Conservation (phyloP, 1,140 invertebrate species). For the Drosophila kurseongensis region DNA sequence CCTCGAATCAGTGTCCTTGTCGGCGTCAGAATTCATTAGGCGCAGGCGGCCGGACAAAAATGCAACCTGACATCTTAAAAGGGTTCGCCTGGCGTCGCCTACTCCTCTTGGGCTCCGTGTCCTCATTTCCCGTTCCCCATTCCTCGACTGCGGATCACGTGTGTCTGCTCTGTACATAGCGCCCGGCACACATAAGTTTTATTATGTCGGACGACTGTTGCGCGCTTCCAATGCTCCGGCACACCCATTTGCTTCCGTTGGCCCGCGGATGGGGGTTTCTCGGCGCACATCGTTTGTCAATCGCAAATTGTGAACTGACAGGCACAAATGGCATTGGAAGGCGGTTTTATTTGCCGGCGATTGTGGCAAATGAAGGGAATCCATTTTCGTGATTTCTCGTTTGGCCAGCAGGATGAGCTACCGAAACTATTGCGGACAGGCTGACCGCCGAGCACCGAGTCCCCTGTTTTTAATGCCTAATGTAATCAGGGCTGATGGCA, state of each 20-base stretch:
- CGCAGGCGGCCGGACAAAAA: conserved; percentile 45
- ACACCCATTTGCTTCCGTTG: neutral
- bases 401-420: conserved; percentile 24
- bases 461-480: conserved; percentile 45
- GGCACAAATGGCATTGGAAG: conserved; percentile 74
- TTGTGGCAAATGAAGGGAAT: conserved; percentile 72
- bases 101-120: neutral
- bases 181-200: conserved; percentile 51
- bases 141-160: conserved; percentile 18
- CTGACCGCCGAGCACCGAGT: neutral
- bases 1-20: conserved; percentile 58
- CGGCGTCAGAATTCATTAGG: conserved; percentile 67
- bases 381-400: conserved; percentile 43
- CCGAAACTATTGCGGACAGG: conserved; percentile 46
- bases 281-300: conserved; percentile 67
- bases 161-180: neutral
- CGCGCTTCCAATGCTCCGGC: neutral
- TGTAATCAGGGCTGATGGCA: conserved; percentile 56
- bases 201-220: conserved; percentile 56
- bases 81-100: conserved; percentile 42
- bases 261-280: conserved; percentile 3
- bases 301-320: conserved; percentile 72
- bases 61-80: conserved; percentile 75
- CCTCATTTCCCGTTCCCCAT: conserved; percentile 19
- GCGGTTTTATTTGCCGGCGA: conserved; percentile 64